Base-by-base conservation (phyloP, 2,113 vertebrate species). In the Donacobius atricapilla region DNA sequence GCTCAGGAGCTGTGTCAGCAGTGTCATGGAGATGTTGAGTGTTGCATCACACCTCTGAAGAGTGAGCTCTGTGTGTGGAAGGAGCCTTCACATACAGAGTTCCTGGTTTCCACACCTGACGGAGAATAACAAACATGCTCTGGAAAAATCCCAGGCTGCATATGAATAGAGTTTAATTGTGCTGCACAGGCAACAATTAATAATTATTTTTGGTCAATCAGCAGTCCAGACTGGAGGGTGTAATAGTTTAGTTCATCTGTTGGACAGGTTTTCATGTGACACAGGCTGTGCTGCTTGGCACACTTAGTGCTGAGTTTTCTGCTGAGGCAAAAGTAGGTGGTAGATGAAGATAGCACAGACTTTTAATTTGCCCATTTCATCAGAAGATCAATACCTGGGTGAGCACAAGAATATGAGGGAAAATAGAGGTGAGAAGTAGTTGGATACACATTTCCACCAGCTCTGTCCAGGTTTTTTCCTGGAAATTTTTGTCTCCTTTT, bases 261-360 rank as follows among this genome's bases (percentile, higher is more conserved):
- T 76, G 54, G 6, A 1, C 20, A 4, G 3, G 1, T 51, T 51
- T 25, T 9, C 19, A 0, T 5, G 5, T 44, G 27, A 3, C 60
- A 24, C 31, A 45, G 1, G 0, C 24, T 18, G 12, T 56, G 48
- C 27, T 80, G 31, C 64, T 42, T 15, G 20, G 51, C 3, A 0
- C 4, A 0, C 13, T 25, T 56, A 7, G 1, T 60, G 37, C 42
- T 44, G n/a, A 31, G 24, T 5, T 35, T 0, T 45, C 57, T 63
- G 37, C 23, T 63, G 13, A 68, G 58, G 33, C 2, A 0, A 18
- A 39, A 13, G 22, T 30, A 1, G 39, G 42, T 44, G 24, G 4
- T 2, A 35, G 25, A 9, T 30, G 19, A 44, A 77, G 9, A 3
- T 7, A 57, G 7, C 1, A 4, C 6, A 14, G 31, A 30, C 9